Conservation (phyloP, 35 echinoderm and acorn worm species). For the Eucidaris tribuloides region DNA sequence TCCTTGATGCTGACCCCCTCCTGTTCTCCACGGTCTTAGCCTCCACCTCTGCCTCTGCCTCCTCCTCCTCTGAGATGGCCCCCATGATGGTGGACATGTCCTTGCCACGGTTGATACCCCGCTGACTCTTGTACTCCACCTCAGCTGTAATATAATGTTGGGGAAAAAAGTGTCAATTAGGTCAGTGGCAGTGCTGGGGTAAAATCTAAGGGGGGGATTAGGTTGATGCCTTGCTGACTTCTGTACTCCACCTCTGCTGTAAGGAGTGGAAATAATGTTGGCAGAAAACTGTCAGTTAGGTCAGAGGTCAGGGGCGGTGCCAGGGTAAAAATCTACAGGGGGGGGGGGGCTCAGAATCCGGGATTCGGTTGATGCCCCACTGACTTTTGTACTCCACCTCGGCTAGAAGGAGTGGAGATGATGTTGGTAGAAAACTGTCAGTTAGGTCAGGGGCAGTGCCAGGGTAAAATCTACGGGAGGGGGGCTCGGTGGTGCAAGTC, state of each 20-base stretch:
- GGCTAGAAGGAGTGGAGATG: not conserved
- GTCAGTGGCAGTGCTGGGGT: not conserved
- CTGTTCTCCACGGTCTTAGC: constrained; percentile 5
- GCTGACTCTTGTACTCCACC: constrained; percentile 21
- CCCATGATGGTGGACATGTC: constrained; percentile 95
- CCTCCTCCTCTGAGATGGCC: constrained; percentile 35
- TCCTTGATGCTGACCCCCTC: not conserved
- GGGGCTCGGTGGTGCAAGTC: not conserved
- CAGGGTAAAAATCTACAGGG: not conserved
- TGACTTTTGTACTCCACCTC: not conserved
- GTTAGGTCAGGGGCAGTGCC: not conserved
- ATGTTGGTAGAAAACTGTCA: not conserved
- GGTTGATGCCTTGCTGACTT: not conserved
- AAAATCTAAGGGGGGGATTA: not conserved
- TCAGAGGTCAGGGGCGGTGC: not conserved
- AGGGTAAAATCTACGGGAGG: not conserved
- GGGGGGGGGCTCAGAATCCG: not conserved
- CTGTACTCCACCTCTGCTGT: constrained; percentile 25
- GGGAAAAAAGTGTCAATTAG: not conserved
- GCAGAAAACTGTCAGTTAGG: not conserved
- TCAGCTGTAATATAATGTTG: constrained; percentile 4
- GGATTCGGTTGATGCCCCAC: not conserved
- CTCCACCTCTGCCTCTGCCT: constrained; percentile 21
- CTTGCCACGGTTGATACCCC: constrained; percentile 53
- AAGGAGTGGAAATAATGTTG: not conserved